Evolutionary conservation across 2,888 invertebrate genomes (phyloP).

Genomic region (Mimumesa dahlbomi): DNA sequence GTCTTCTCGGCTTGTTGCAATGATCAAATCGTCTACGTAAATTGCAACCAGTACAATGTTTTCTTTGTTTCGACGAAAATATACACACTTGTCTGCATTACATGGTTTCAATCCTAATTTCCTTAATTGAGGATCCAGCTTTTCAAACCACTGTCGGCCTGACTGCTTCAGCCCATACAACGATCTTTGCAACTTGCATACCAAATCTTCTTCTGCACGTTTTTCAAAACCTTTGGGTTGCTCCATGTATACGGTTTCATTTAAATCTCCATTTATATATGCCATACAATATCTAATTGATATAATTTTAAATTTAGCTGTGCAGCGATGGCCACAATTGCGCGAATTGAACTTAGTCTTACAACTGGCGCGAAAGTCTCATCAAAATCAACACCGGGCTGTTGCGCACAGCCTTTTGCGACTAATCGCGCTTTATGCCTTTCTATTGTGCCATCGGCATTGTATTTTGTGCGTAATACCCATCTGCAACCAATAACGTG

Average conservation of each 20-base stretch:
- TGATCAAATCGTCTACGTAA: neutral
- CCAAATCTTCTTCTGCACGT: neutral
- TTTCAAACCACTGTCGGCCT: neutral
- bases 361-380: neutral
- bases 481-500: neutral
- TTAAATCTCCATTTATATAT: neutral
- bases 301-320: neutral
- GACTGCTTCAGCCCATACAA: neutral
- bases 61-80: neutral
- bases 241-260: slow-evolving; percentile 1
- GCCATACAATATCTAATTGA: neutral
- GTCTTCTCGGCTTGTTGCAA: neutral
- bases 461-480: neutral
- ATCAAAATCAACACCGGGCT: neutral
- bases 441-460: neutral
- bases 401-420: neutral
- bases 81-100: neutral
- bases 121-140: neutral
- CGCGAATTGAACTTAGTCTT: neutral
- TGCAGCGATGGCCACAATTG: neutral
- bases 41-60: neutral
- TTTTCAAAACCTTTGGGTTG: neutral
- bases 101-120: neutral
- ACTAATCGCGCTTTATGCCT: neutral
- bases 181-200: neutral